Evolutionary conservation across 2,113 vertebrate species (phyloP).

Genomic region (Takifugu flavidus): DNA sequence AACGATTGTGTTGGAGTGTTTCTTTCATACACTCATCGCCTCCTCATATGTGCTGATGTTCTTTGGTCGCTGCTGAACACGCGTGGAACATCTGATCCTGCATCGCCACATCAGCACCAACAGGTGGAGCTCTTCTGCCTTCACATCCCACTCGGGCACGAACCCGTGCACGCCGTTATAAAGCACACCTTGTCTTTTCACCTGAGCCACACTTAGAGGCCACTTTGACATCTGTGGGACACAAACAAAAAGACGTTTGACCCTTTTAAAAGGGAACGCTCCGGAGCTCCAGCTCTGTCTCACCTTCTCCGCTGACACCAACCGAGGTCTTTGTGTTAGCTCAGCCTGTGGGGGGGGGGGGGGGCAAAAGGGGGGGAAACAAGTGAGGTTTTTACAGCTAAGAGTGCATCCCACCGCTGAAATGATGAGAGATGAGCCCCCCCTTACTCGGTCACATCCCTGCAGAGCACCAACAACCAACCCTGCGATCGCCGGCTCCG

Average conservation of each 20-base stretch:
- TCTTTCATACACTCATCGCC: neutral
- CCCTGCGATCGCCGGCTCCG: neutral
- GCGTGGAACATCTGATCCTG: neutral
- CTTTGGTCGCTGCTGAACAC: neutral
- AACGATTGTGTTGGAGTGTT: conserved; percentile 7
- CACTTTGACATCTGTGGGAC: neutral
- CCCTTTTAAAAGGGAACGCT: no score
- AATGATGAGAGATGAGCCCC: conserved; percentile 76
- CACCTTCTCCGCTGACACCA: neutral
- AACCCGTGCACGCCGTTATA: no score
- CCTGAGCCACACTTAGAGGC: neutral
- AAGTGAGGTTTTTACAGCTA: conserved; percentile 41
- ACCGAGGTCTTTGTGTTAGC: conserved; percentile 11
- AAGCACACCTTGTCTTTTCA: neutral
- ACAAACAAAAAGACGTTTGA: no score
- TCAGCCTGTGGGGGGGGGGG: neutral
- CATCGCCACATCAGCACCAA: conserved; percentile 41
- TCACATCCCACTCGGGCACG: no score
- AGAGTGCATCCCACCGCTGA: conserved; percentile 52
- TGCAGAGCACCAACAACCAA: conserved; percentile 57
- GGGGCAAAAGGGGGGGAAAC: conserved; percentile 20
- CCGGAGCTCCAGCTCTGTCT: no score
- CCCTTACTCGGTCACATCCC: conserved; percentile 68
- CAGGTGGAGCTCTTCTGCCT: conserved; percentile 44
- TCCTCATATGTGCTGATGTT: neutral